Conservation (phyloP, 2,797 vertebrate species). For the Enteromius anoplus region DNA sequence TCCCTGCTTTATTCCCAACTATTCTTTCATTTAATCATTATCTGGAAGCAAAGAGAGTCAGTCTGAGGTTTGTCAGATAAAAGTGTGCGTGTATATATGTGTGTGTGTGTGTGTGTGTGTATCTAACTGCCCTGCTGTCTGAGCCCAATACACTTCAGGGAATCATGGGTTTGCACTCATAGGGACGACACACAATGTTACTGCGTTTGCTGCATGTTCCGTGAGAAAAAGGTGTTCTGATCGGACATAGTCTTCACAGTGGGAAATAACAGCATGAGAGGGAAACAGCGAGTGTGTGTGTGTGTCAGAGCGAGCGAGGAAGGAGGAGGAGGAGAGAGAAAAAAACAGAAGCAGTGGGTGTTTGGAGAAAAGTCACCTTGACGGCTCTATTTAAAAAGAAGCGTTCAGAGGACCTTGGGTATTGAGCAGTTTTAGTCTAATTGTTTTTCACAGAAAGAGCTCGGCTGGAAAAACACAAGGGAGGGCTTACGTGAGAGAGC, state of each 20-base stretch:
- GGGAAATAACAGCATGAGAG: conserved; percentile 39
- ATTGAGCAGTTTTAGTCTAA: conserved; percentile 58
- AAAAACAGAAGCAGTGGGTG: conserved; percentile 46
- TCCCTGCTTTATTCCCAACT: background rate
- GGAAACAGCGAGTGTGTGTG: background rate
- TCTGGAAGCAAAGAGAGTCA: background rate
- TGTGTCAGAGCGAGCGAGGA: background rate
- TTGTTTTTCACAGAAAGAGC: conserved; percentile 50
- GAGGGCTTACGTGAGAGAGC: conserved; percentile 32
- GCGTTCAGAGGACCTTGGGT: conserved; percentile 49
- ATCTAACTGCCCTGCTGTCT: background rate
- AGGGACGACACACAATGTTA: conserved; percentile 25
- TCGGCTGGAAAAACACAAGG: conserved; percentile 45
- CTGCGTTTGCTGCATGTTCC: conserved; percentile 18
- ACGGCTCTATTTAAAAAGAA: conserved; percentile 54
- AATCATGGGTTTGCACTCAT: conserved; percentile 25
- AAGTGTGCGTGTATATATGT: background rate
- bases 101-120: background rate
- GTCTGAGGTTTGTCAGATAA: conserved; percentile 9
- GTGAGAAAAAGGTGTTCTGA: conserved; percentile 37
- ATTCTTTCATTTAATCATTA: background rate
- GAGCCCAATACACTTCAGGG: conserved; percentile 4
- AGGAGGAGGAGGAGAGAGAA: background rate
- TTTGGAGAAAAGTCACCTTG: conserved; percentile 55
- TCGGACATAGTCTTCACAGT: conserved; percentile 45